Evolutionary conservation across 2,113 vertebrate species (phyloP), one percentile per base, ranked within the genome.

Genomic region (Micromys minutus): DNA sequence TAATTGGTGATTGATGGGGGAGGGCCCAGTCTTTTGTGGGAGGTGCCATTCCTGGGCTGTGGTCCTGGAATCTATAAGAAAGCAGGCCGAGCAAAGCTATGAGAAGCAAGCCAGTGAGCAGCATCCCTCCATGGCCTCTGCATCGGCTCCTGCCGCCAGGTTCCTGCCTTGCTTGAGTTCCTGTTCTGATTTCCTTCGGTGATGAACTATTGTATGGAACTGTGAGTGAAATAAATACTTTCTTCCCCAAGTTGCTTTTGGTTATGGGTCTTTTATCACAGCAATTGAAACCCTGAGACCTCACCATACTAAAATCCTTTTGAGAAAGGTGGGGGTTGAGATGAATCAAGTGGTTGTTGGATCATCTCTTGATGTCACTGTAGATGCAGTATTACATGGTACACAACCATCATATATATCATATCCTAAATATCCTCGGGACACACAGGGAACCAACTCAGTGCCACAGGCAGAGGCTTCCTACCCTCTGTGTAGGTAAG

Each of bases 331-430:
- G 4, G 8, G 63, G 3, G 2, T 11, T 65, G 10, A 11, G 72
- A 61, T 2, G 59, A 39, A 16, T 36, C 5, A 39, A 39, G 21
- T 3, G 17, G 21, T 6, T 59, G 22, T 52, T 34, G 8, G 42
- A 6, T 0, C 1, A 1, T 29, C 50, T 84, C 24, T 34, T 69
- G 21, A 29, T 47, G 34, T 26, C 16, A 0, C 5, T 1, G 7
- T 3, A 5, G 42, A 36, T 7, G 1, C 22, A 47, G 3, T 10
- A 45, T 65, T 13, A 15, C 36, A 57, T 3, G 5, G 50, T 55
- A 17, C 10, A 6, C 2, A 0, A 3, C 1, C 7, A 26, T 57
- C 12, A 16, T 1, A 8, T 3, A 26, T 39, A 12, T 2, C 24
- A 31, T 88, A 69, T n/a, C 21, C 52, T 3, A 69, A 45, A 31